Evolutionary conservation across 1,140 invertebrate species (phyloP), one percentile per base, ranked within the genome.

Genomic region (Drosophila subpulchrella): DNA sequence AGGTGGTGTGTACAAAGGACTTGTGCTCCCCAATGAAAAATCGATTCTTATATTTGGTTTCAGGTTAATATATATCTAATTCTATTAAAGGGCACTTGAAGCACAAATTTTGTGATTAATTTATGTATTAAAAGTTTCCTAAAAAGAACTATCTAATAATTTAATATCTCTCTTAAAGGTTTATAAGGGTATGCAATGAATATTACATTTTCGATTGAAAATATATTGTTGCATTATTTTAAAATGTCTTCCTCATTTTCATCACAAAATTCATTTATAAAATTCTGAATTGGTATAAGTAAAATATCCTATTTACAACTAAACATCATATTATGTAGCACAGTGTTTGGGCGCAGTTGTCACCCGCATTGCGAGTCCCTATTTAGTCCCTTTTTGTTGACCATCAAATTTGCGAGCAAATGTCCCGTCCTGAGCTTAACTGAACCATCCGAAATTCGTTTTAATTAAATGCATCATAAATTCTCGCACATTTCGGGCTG

Each of bases 381-480:
- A 20, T 32, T 75, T 58, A 20, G 67, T 71, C 56, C 48, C 32
- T 71, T 53, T 61, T 61, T 47, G 32, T 38, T 58, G 67, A 48
- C 70, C 70, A 73, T 73, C 48, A 66, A 66, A 58, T 67, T 66
- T 66, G 73, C 17, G 24, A 61, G 48, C 41, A 66, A 76, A 47
- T 59, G 38, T 54, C 13, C 60, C 34, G 39, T 58, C 17, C 17
- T 34, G 17, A 17, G 15, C 46, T 17, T 10, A 39, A 38, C 60
- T 41, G 42, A 10, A 42, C 12, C 42, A 56, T 41, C 44, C 68
- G 30, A 58, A 48, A 41, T 70, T 48, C 53, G 66, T 76, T 76
- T 76, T 76, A 76, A 76, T 76, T 76, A 76, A 76, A 76, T 76
- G 73, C 72, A 76, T 67, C 72, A 76, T 76, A 76, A 76, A 76